Percentiles rank a stretch among this genome's conserved stretches.
Conservation (phyloP, 2,888 invertebrate species). For the Apoda limacodes region DNA sequence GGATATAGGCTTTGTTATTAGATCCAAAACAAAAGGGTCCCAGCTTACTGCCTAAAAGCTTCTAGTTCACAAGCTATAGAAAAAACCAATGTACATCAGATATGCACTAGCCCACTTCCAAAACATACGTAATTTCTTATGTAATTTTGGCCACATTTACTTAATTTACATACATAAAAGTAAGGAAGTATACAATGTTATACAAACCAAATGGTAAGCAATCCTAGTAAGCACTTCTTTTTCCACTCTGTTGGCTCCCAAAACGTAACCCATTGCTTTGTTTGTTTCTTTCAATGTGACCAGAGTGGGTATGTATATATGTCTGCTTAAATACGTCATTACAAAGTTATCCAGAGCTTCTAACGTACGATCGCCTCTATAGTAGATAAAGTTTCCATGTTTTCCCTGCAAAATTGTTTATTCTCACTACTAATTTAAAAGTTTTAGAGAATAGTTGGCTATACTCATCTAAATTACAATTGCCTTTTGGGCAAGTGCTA, state of each 20-base stretch:
- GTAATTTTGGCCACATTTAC: too few species aligned
- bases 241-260: conserved; percentile 65
- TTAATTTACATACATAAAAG: background rate
- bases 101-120: too few species aligned
- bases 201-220: conserved; percentile 79
- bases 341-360: conserved; percentile 73
- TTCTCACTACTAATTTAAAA: too few species aligned
- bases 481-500: too few species aligned
- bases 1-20: too few species aligned
- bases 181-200: background rate
- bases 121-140: too few species aligned
- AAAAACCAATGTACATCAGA: too few species aligned
- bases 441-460: too few species aligned
- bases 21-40: too few species aligned
- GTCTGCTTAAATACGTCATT: conserved; percentile 63
- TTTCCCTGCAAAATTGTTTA: conserved; percentile 46
- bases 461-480: too few species aligned
- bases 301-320: conserved; percentile 33
- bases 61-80: too few species aligned
- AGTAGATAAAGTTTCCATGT: conserved; percentile 66
- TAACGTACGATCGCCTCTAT: conserved; percentile 69
- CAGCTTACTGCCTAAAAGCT: too few species aligned
- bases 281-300: conserved; percentile 29
- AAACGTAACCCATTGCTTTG: conserved; percentile 61
- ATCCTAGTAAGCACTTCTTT: conserved; percentile 72